A percentile compares a stretch with the other conserved stretches of the same genome.
Evolutionary conservation across 2,888 invertebrate species (phyloP).

Genomic region (Notocelia uddmanniana): DNA sequence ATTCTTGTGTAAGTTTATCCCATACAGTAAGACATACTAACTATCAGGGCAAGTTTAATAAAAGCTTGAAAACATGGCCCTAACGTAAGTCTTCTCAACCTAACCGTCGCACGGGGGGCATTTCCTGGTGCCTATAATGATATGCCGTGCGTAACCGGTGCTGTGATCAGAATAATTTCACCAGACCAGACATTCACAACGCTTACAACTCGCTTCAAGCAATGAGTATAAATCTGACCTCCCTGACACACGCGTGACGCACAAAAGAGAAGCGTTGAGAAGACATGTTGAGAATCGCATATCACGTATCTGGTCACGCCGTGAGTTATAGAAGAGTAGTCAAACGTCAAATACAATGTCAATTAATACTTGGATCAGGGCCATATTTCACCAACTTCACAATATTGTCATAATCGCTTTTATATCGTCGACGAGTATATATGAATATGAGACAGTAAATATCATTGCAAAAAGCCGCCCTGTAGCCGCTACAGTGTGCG

Average conservation of each 20-base stretch:
- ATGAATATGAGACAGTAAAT: too few relatives aligned
- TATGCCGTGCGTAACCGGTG: constrained; percentile 7
- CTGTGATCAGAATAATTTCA: neutral
- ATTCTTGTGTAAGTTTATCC: too few relatives aligned
- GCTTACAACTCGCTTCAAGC: neutral
- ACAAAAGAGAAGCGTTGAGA: neutral
- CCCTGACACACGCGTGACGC: too few relatives aligned
- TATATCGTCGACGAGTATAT: too few relatives aligned
- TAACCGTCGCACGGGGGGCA: neutral
- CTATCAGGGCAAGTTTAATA: too few relatives aligned
- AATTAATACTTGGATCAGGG: too few relatives aligned
- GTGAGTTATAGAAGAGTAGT: neutral
- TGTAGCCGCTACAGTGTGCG: too few relatives aligned
- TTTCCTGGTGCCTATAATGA: constrained; percentile 16
- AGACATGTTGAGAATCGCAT: neutral
- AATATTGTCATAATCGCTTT: too few relatives aligned
- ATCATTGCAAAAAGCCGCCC: too few relatives aligned
- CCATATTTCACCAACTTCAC: too few relatives aligned
- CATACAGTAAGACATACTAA: too few relatives aligned
- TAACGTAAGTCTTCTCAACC: neutral
- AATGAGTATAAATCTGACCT: neutral
- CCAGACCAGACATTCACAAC: neutral
- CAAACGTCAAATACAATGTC: neutral
- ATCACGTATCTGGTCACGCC: neutral
- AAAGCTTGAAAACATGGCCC: neutral